phyloP scores from a whole-genome alignment of 2,797 vertebrate species.

The Gouania willdenowi region DNA sequence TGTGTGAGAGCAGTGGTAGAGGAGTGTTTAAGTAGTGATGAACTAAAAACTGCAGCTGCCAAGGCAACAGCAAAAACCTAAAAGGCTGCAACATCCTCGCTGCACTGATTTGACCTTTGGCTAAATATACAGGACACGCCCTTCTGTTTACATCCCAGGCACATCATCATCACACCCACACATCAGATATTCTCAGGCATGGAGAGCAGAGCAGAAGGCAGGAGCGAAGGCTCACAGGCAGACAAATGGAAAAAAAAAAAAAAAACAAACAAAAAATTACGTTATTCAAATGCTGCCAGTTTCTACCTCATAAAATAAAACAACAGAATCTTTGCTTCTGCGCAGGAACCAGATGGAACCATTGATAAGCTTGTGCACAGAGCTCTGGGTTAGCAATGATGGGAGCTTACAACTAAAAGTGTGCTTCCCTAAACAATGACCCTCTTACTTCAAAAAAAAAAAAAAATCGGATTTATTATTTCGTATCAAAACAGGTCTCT shows the following conservation, averaged over 20 bases:
- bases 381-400: slow-evolving; percentile 42
- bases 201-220: slow-evolving; percentile 66
- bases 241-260: slow-evolving; percentile 29
- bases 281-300: too few species aligned
- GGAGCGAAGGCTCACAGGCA: slow-evolving; percentile 67
- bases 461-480: slow-evolving; percentile 58
- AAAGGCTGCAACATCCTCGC: slow-evolving; percentile 47
- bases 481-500: slow-evolving; percentile 66
- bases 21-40: background rate
- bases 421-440: slow-evolving; percentile 49
- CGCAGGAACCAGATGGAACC: slow-evolving; percentile 36
- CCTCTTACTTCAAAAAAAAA: slow-evolving; percentile 63
- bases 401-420: slow-evolving; percentile 39
- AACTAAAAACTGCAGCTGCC: slow-evolving; percentile 38
- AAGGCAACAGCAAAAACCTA: slow-evolving; percentile 32
- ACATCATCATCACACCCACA: slow-evolving; percentile 12
- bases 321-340: slow-evolving; percentile 31
- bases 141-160: background rate
- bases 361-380: slow-evolving; percentile 24
- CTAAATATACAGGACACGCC: slow-evolving; percentile 55
- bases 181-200: slow-evolving; percentile 47
- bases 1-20: slow-evolving; percentile 38
- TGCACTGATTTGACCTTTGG: slow-evolving; percentile 65
- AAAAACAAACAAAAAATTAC: background rate
- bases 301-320: background rate